phyloP scores from a whole-genome alignment of 2,888 invertebrate genomes.

The Sinhomidia bicolor region DNA sequence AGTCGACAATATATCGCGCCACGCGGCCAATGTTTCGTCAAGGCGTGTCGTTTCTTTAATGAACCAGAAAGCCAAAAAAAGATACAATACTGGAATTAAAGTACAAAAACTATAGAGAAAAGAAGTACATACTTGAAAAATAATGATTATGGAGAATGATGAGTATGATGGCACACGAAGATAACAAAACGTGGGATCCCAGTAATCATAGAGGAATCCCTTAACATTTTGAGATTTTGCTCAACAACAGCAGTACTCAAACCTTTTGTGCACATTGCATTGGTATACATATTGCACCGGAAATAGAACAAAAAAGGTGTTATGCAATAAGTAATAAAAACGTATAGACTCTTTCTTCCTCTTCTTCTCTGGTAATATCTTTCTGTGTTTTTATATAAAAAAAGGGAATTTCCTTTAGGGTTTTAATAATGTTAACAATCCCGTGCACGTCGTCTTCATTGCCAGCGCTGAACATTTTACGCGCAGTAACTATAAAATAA shows the following conservation, averaged over 20 bases:
- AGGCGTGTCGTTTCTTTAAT: too few relatives aligned
- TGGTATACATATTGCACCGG: background rate
- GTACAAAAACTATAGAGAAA: too few relatives aligned
- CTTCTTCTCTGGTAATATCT: background rate
- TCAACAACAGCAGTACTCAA: background rate
- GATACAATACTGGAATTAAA: too few relatives aligned
- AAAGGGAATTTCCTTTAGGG: background rate
- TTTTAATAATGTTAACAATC: constrained; percentile 13
- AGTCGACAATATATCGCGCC: too few relatives aligned
- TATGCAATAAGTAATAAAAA: constrained; percentile 1
- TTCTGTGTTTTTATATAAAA: too few relatives aligned
- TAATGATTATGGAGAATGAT: too few relatives aligned
- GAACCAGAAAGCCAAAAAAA: too few relatives aligned
- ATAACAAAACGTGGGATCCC: too few relatives aligned
- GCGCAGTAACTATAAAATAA: background rate
- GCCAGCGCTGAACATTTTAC: background rate
- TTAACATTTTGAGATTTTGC: background rate
- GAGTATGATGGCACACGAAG: too few relatives aligned
- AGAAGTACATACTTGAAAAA: too few relatives aligned
- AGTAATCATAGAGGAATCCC: background rate
- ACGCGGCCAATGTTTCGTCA: too few relatives aligned
- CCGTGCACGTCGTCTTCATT: background rate
- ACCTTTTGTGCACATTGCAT: background rate
- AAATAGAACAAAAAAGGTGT: constrained; percentile 33
- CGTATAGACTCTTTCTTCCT: background rate